phyloP scores from a whole-genome alignment of 1,140 invertebrate genomes.

The Pseudomyrmex concolor region DNA sequence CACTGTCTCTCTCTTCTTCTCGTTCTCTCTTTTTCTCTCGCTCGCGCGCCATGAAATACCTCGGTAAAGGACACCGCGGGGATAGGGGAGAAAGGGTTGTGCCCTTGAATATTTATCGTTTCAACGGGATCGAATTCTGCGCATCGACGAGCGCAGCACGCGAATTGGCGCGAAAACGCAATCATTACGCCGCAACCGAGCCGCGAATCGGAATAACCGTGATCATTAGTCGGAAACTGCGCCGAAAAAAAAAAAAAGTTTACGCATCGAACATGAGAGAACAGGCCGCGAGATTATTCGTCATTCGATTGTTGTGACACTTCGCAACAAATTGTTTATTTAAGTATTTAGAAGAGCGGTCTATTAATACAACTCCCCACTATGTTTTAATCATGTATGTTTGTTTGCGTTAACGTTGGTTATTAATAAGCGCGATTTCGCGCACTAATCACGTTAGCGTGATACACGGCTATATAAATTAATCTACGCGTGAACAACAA shows the following conservation, averaged over 20 bases:
- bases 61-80: conserved; percentile 50
- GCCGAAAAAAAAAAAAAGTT: neutral
- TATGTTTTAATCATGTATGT: conserved; percentile 27
- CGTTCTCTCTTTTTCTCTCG: neutral
- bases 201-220: conserved; percentile 56
- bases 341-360: neutral
- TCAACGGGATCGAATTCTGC: conserved; percentile 69
- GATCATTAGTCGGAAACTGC: conserved; percentile 35
- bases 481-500: conserved; percentile 18
- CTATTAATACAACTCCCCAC: neutral
- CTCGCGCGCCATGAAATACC: conserved; percentile 62
- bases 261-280: no score
- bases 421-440: conserved; percentile 11
- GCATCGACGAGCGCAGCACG: conserved; percentile 61
- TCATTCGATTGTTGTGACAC: neutral
- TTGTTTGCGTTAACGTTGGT: conserved; percentile 7
- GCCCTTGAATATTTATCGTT: conserved; percentile 74
- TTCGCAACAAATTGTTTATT: conserved; percentile 1
- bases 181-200: conserved; percentile 52
- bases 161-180: conserved; percentile 64
- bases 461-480: neutral
- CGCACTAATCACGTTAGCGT: neutral
- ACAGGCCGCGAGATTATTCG: neutral
- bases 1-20: neutral
- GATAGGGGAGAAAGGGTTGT: neutral